Evolutionary conservation across 2,113 vertebrate genomes (phyloP).

Genomic region (Entelurus aequoreus): DNA sequence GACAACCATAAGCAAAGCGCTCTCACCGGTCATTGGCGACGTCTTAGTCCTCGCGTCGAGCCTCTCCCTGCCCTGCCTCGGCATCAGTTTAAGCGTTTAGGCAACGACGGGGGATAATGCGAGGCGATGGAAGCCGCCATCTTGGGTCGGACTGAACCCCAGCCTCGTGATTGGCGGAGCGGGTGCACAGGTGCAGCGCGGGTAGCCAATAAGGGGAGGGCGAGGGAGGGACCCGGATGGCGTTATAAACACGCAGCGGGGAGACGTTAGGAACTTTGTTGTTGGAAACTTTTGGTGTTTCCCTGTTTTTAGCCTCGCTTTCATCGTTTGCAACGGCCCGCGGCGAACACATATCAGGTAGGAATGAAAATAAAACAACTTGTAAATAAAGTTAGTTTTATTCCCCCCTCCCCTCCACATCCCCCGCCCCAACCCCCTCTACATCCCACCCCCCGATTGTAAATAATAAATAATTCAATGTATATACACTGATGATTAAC

Average conservation of each 20-base stretch:
- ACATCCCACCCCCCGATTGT: too few relatives aligned
- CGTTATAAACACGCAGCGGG: conserved; percentile 2
- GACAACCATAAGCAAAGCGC: conserved; percentile 22
- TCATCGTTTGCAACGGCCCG: not conserved
- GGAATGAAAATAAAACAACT: not conserved
- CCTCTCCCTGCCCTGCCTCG: not conserved
- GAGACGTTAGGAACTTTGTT: not conserved
- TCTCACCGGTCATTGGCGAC: conserved; percentile 6
- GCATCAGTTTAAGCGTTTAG: conserved; percentile 5
- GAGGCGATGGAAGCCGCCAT: conserved; percentile 76
- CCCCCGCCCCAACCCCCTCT: too few relatives aligned
- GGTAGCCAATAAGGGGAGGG: conserved; percentile 64
- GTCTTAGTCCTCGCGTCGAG: not conserved
- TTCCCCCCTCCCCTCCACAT: too few relatives aligned
- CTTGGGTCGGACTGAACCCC: conserved; percentile 65
- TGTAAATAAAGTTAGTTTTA: too few relatives aligned
- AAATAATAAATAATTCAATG: too few relatives aligned
- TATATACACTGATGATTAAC: too few relatives aligned
- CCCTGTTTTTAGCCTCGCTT: not conserved
- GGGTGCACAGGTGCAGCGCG: conserved; percentile 45
- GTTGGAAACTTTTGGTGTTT: not conserved
- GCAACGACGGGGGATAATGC: conserved; percentile 27
- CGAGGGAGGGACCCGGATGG: conserved; percentile 3
- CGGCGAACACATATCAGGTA: not conserved
- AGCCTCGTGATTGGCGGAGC: conserved; percentile 69